Evolutionary conservation across 2,888 invertebrate species (phyloP).

Genomic region (Ashinkailepas kermadecensis): DNA sequence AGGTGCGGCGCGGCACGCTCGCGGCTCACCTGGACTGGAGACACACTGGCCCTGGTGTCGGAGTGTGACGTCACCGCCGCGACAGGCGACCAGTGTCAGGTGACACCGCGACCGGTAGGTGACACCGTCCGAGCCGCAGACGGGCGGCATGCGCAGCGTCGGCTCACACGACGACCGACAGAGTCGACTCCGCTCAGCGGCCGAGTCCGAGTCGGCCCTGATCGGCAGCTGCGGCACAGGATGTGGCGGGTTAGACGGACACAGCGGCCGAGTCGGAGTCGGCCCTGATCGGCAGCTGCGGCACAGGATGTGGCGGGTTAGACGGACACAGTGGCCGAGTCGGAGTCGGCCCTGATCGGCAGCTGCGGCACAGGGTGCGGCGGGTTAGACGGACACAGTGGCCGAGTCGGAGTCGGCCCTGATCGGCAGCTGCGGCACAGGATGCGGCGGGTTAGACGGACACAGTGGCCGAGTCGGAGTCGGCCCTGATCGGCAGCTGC

Average conservation of each 20-base stretch:
- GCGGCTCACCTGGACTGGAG: not conserved
- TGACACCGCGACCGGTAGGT: not conserved
- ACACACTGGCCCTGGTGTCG: not conserved
- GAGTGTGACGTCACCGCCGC: not conserved
- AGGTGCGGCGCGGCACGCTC: too few species aligned
- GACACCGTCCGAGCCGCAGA: not conserved
- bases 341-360: not conserved
- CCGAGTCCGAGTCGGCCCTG: not conserved
- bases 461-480: not conserved
- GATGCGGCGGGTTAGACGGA: not conserved
- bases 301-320: not conserved
- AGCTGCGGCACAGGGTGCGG: not conserved
- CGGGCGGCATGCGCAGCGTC: not conserved
- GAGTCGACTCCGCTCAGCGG: not conserved
- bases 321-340: not conserved
- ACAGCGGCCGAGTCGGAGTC: not conserved
- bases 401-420: not conserved
- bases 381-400: not conserved
- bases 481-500: conserved; percentile 6
- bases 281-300: conserved; percentile 1
- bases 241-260: not conserved
- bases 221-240: not conserved
- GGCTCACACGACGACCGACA: not conserved
- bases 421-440: not conserved
- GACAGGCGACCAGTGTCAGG: not conserved